These are phyloP conservation scores for Calameuta filiformis DNA, from an alignment of 2,888 invertebrate genomes.

Conservation along the genomic window DNA sequence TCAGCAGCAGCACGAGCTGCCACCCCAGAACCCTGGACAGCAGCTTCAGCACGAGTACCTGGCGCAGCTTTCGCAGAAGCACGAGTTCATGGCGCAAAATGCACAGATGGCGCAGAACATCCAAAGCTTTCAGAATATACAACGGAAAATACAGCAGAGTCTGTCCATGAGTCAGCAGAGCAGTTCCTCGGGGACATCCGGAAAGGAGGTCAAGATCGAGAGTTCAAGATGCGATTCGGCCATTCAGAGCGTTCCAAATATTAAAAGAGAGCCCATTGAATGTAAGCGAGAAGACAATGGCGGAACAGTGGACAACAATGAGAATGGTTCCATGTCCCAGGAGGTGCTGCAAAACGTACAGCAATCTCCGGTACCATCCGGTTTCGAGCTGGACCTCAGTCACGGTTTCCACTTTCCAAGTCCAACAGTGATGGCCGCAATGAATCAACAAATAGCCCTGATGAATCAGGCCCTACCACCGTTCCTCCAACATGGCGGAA, in stretches of 20 bases:
- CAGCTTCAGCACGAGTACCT: slow-evolving; percentile 51
- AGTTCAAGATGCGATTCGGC: slow-evolving; percentile 35
- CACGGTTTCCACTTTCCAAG: slow-evolving; percentile 64
- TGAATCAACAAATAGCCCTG: slow-evolving; percentile 68
- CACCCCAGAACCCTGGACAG: slow-evolving; percentile 49
- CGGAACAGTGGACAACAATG: slow-evolving; percentile 28
- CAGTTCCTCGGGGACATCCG: not conserved
- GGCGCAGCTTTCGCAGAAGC: slow-evolving; percentile 54
- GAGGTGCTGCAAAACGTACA: slow-evolving; percentile 41
- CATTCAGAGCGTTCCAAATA: slow-evolving; percentile 35
- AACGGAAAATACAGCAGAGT: slow-evolving; percentile 58
- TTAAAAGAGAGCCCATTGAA: slow-evolving; percentile 58
- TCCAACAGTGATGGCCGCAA: slow-evolving; percentile 66
- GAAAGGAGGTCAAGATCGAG: slow-evolving; percentile 56
- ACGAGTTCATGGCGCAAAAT: slow-evolving; percentile 61
- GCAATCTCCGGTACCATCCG: slow-evolving; percentile 47
- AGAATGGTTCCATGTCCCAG: slow-evolving; percentile 32
- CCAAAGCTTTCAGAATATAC: slow-evolving; percentile 59
- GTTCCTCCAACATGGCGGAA: slow-evolving; percentile 66
- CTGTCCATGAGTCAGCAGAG: slow-evolving; percentile 47
- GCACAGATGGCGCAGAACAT: slow-evolving; percentile 58
- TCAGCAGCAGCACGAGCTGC: slow-evolving; percentile 62
- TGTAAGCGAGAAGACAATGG: slow-evolving; percentile 51
- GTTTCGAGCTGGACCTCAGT: slow-evolving; percentile 59
- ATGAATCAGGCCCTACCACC: slow-evolving; percentile 68